These are phyloP conservation scores for Wasmannia auropunctata DNA, from an alignment of 1,140 invertebrate species.

Conservation along the genomic window DNA sequence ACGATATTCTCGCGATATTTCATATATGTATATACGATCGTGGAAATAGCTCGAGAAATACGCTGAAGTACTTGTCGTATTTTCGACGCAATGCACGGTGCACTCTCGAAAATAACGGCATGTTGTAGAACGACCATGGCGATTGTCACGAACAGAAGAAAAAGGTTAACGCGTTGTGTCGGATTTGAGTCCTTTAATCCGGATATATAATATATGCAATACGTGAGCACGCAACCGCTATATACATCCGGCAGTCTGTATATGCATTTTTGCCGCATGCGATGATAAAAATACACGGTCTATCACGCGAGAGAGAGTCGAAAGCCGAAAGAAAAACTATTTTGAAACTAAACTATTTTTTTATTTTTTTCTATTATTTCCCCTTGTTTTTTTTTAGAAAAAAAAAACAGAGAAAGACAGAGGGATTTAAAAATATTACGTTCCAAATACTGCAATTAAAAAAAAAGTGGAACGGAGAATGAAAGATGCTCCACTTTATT, in stretches of 20 bases:
- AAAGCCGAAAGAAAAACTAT: background rate
- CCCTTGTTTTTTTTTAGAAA: background rate
- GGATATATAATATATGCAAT: conserved; percentile 15
- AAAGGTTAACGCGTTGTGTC: conserved; percentile 23
- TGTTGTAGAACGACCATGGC: background rate
- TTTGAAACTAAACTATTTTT: background rate
- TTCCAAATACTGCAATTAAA: background rate
- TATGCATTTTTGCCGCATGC: conserved; percentile 3
- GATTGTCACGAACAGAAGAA: conserved; percentile 26
- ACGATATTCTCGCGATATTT: background rate
- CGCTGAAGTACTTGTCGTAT: background rate
- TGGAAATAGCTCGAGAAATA: background rate
- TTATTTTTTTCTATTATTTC: too few species aligned
- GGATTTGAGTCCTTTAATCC: conserved; percentile 27
- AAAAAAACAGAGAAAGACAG: background rate
- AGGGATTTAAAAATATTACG: background rate
- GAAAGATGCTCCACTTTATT: background rate
- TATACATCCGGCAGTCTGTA: background rate
- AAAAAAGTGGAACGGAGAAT: background rate
- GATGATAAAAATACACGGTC: background rate
- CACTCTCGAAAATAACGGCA: conserved; percentile 3
- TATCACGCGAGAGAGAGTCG: background rate
- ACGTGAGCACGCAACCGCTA: conserved; percentile 29
- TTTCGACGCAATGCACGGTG: background rate
- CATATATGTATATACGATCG: background rate